Base-by-base conservation (phyloP, 64 coral and sea anemone genomes). In the Montipora foliosa region DNA sequence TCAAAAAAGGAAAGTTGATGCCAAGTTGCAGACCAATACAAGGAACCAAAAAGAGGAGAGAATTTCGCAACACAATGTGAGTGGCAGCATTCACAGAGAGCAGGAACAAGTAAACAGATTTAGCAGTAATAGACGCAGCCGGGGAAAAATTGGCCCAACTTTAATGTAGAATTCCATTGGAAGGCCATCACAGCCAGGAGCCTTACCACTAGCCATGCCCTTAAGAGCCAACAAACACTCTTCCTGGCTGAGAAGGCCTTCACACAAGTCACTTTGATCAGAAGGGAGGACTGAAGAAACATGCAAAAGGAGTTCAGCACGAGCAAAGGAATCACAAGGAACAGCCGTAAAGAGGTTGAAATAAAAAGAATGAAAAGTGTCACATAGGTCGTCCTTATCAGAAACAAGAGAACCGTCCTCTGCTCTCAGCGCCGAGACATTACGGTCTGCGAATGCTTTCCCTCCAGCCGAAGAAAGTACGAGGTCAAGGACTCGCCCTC, bases 401-500 rank as follows among this genome's bases (percentile, higher is more conserved):
- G 86, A 75, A n/a, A 59, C 21, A 10, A 75, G 0, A 8, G 11
- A 7, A 0, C 52, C 86, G 52, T 74, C 51, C 14, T 8, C 1
- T 12, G 50, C 48, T 8, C 25, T 52, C 19, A 88, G 6, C 0
- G 74, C 86, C 17, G 52, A 25, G 15, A 88, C 53, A 3, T 11
- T 14, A 4, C 10, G 2, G 0, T 88, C 74, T 1, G 86, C 1
- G 2, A 9, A 0, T 47, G 53, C 59, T 91, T 79, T 1, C 22
- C 8, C 37, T 89, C 86, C 0, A 60, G 13, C 0, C 68, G 19
- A 17, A 89, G 73, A 22, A 94, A 94, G 47, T 53, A 89, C 0
- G 46, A 5, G 4, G 84, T 69, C 0, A 77, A 73, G 5, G 64
- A 2, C 10, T 94, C 77, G 1, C 85, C 77, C 11, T 94, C 86